These are phyloP conservation scores for Spisula subtruncata DNA, from an alignment of 2,888 invertebrate species.

Conservation along the genomic window DNA sequence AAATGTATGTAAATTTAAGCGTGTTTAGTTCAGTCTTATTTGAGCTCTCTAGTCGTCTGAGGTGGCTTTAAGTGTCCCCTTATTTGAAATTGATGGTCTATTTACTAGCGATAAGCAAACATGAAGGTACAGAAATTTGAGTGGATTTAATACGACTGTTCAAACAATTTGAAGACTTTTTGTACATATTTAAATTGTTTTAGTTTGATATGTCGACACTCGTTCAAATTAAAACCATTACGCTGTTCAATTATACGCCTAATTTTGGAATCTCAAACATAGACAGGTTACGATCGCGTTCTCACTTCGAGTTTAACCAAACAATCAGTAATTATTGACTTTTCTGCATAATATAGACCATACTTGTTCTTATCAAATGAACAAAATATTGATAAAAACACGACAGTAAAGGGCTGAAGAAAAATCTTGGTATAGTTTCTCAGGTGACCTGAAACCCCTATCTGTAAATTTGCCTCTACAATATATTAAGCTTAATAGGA, in stretches of 20 bases:
- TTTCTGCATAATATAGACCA: too few relatives aligned
- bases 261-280: not conserved
- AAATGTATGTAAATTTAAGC: constrained; percentile 41
- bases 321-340: not conserved
- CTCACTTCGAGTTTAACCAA: not conserved
- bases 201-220: constrained; percentile 24
- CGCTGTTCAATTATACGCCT: not conserved
- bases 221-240: constrained; percentile 19
- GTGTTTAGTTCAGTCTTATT: constrained; percentile 49
- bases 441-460: too few relatives aligned
- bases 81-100: constrained; percentile 43
- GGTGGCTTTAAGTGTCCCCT: constrained; percentile 20
- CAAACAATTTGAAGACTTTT: constrained; percentile 37
- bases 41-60: constrained; percentile 35
- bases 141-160: constrained; percentile 42
- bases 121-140: constrained; percentile 3
- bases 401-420: too few relatives aligned
- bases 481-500: too few relatives aligned
- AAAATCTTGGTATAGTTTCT: too few relatives aligned
- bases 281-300: not conserved
- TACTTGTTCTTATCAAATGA: not conserved
- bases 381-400: not conserved
- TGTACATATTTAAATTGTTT: constrained; percentile 46
- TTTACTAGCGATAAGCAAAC: constrained; percentile 47
- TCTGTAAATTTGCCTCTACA: too few relatives aligned